These are phyloP conservation scores for Chaetorhynchus papuensis DNA, from an alignment of 2,113 vertebrate genomes.

Conservation along the genomic window DNA sequence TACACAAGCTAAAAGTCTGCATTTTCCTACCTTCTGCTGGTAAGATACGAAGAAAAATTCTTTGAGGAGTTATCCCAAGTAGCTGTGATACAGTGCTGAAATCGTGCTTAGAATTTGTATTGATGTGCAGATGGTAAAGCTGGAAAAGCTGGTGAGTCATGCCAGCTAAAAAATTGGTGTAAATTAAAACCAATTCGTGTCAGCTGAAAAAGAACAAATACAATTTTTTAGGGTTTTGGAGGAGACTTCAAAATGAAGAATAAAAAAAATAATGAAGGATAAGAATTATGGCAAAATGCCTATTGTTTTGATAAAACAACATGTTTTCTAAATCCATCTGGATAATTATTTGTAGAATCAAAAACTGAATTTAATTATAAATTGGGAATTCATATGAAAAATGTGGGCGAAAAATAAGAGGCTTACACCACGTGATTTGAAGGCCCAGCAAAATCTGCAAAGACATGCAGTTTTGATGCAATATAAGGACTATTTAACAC, in stretches of 20 bases:
- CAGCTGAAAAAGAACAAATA: slow-evolving; percentile 50
- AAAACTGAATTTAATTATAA: background rate
- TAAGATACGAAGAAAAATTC: background rate
- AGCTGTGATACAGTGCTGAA: background rate
- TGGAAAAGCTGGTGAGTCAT: slow-evolving; percentile 20
- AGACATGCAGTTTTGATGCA: background rate
- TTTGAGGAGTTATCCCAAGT: background rate
- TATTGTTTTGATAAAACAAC: slow-evolving; percentile 16
- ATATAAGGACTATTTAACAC: background rate
- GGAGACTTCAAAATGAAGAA: background rate
- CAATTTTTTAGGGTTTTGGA: background rate
- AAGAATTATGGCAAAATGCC: background rate
- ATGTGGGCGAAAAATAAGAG: background rate
- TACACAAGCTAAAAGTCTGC: background rate
- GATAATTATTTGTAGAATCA: background rate
- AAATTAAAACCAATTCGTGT: slow-evolving; percentile 32
- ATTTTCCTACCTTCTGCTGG: background rate
- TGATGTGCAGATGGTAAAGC: slow-evolving; percentile 30
- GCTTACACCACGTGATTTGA: background rate
- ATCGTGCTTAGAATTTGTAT: background rate
- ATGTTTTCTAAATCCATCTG: background rate
- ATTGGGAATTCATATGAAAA: background rate
- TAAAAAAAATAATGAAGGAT: background rate
- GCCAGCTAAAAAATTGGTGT: slow-evolving; percentile 7
- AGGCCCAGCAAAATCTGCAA: background rate